Percentiles rank a stretch among this genome's conserved stretches.
phyloP scores from a whole-genome alignment of 2,797 vertebrate genomes.

The Tapera naevia region DNA sequence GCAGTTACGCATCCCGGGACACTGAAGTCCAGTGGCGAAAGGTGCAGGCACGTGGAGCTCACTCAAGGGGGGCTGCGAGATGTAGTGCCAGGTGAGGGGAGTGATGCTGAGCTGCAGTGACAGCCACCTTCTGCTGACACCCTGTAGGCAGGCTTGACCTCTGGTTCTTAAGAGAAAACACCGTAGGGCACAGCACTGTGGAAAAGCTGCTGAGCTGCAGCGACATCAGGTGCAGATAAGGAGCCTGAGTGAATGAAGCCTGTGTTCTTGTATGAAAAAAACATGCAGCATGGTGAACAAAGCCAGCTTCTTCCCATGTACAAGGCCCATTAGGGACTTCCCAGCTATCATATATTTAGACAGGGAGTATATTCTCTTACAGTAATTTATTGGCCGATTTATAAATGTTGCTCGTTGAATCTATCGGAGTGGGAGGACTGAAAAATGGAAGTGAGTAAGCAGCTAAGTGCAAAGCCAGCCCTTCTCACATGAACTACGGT shows the following conservation, averaged over 20 bases:
- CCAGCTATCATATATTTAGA: constrained; percentile 30
- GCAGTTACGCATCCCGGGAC: fast-evolving
- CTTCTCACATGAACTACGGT: neutral
- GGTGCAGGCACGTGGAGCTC: fast-evolving
- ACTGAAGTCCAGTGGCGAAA: fast-evolving
- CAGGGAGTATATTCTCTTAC: constrained; percentile 58
- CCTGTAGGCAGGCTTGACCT: neutral
- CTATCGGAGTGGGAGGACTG: constrained; percentile 21
- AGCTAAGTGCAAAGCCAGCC: constrained; percentile 33
- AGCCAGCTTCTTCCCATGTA: constrained; percentile 26
- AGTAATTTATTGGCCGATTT: constrained; percentile 31
- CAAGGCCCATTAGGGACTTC: constrained; percentile 23
- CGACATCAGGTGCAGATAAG: neutral
- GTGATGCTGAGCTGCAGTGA: neutral
- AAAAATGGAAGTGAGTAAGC: constrained; percentile 6
- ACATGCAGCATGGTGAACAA: neutral
- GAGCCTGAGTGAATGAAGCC: constrained; percentile 14
- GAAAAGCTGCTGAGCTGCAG: constrained; percentile 19
- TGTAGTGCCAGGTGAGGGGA: neutral
- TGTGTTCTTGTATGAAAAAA: constrained; percentile 4
- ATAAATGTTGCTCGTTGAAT: constrained; percentile 47
- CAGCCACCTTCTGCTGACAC: neutral
- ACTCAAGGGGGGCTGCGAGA: fast-evolving
- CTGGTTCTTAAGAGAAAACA: neutral
- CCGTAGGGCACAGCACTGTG: neutral